Evolutionary conservation across 2,888 invertebrate genomes (phyloP), one percentile per base, ranked within the genome.

Genomic region (Hydrotaea cyrtoneurina): DNA sequence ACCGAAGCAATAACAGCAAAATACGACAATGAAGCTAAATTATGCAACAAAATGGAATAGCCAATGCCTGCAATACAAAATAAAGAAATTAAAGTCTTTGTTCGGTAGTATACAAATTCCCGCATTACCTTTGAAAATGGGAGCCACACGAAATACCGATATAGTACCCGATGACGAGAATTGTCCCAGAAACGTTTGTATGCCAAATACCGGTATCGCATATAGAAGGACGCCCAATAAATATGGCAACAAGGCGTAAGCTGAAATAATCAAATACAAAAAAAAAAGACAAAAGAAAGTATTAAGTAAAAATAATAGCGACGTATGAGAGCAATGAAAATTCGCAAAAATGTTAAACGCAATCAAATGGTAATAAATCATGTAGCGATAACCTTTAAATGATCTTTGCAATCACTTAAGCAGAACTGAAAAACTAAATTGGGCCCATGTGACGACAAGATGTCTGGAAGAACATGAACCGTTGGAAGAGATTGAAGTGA

Each of bases 151-250:
- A 93, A 97, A 97, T 80, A 97, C 94, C 43, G 96, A 96, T 88
- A 97, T 95, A 86, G 96, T 95, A 87, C 97, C 97, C 73, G 96
- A 95, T 86, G 96, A 96, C 50, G 96, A 94, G 91, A 97, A 97
- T 90, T 98, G 98, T 64, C 98, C 98, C 88, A 98, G 93, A 55
- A 96, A 95, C 0, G 97, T 95, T 93, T 98, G 98, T 93, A 98
- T 93, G 89, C 97, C 96, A 91, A 97, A 97, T 88, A 97, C 94
- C 0, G 98, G 98, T 85, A 97, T 95, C 77, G 91, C 89, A 79
- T 90, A 89, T 55, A 92, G 88, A 7, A 89, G 69, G 46, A 91
- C 88, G 2, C 91, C 88, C 26, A 90, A 72, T 72, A 90, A 71
- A 83, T 91, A 91, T 21, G 89, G 88, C 39, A 87, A 87, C 39